phyloP scores from a whole-genome alignment of 1,140 invertebrate species.

The Colletes latitarsis region DNA sequence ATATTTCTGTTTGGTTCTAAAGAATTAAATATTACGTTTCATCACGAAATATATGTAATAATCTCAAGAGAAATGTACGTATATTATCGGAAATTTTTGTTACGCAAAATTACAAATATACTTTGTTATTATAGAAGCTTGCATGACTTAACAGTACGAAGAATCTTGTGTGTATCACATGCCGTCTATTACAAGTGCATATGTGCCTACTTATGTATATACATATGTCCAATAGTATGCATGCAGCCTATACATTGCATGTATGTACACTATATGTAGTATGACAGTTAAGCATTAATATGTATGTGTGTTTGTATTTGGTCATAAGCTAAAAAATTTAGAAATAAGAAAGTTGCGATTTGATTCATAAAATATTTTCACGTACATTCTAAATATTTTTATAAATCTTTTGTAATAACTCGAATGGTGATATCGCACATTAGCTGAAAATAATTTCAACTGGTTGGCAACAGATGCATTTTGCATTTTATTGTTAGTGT shows the following conservation, averaged over 20 bases:
- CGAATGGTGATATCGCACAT: conserved; percentile 12
- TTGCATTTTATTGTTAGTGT: conserved; percentile 38
- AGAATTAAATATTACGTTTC: neutral
- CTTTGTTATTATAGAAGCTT: neutral
- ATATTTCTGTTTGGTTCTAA: neutral
- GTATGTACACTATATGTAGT: neutral
- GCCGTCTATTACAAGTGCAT: neutral
- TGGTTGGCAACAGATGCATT: conserved; percentile 35
- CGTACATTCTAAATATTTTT: conserved; percentile 9
- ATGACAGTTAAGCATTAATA: neutral
- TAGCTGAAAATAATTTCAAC: conserved; percentile 8
- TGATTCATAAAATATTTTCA: conserved; percentile 12
- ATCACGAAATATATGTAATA: neutral
- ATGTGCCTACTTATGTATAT: neutral
- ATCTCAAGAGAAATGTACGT: neutral
- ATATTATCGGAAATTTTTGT: neutral
- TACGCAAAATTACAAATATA: neutral
- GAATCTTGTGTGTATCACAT: neutral
- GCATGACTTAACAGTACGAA: neutral
- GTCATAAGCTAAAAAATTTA: neutral
- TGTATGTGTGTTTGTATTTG: neutral
- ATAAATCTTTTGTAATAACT: neutral
- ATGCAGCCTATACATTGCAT: neutral
- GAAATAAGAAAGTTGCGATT: neutral
- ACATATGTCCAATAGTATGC: neutral